Conservation (phyloP, 1,140 invertebrate genomes). For the Magallana gigas region DNA sequence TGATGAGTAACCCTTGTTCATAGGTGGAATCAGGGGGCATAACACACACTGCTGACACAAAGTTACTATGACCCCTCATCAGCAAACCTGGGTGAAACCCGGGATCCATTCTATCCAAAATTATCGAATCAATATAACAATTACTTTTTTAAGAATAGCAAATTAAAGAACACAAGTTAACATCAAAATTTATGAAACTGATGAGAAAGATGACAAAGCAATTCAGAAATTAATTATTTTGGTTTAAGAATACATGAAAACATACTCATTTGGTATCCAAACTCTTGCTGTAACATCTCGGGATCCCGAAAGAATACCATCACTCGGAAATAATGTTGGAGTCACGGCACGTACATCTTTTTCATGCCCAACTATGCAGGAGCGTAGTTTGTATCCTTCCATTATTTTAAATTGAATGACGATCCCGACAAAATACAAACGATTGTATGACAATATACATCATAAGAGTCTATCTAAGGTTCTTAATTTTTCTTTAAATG, state of each 20-base stretch:
- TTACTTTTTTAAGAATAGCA: neutral
- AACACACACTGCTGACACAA: slow-evolving; percentile 89
- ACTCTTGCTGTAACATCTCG: slow-evolving; percentile 91
- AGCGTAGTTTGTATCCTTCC: slow-evolving; percentile 86
- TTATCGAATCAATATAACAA: slow-evolving; percentile 54
- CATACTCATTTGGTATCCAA: slow-evolving; percentile 90
- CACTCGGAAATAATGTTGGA: slow-evolving; percentile 82
- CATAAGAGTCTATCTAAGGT: too few species aligned
- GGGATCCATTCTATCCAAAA: slow-evolving; percentile 78
- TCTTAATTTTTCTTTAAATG: too few species aligned
- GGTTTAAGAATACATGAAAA: slow-evolving; percentile 43
- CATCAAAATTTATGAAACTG: too few species aligned
- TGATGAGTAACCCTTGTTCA: slow-evolving; percentile 89
- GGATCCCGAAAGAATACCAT: slow-evolving; percentile 89
- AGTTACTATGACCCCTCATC: slow-evolving; percentile 91
- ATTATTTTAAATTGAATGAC: neutral
- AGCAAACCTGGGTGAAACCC: slow-evolving; percentile 82
- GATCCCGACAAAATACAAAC: neutral
- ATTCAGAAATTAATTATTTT: neutral
- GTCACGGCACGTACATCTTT: slow-evolving; percentile 90
- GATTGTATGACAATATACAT: too few species aligned
- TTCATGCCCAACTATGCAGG: slow-evolving; percentile 88
- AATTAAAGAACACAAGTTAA: too few species aligned
- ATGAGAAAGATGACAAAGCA: slow-evolving; percentile 4
- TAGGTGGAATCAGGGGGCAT: slow-evolving; percentile 85